Base-by-base conservation (phyloP, 2,113 vertebrate species). In the Calypte anna region DNA sequence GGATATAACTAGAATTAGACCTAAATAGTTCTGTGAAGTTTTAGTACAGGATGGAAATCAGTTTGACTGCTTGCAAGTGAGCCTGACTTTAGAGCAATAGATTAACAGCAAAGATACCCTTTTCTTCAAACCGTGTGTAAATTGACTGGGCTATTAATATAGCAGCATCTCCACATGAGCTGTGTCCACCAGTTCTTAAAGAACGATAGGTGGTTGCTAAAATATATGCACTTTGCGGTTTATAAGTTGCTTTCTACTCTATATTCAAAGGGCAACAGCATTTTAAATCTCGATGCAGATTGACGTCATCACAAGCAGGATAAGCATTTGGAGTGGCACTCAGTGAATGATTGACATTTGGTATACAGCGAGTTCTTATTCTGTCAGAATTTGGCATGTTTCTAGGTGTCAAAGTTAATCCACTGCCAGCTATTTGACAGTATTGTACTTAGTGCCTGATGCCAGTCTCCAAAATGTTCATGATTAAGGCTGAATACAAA, bases 381-480 rank as follows among this genome's bases (percentile, higher is more conserved):
- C 96, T 97, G 95, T 95, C 94, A 96, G 90, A 93, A 94, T 96
- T 2, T 96, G 95, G 96, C 94, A 43, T 97, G 96, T 96, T 96
- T 96, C 88, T 97, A 92, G 88, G 73, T 96, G 97, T 97, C 96
- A 95, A n/a, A 91, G 91, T 95, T 97, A 97, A 97, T 97, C 96
- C 95, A 96, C 94, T 96, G 95, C 96, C 96, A 96, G 91, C 72
- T 96, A 94, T 97, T 93, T 97, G 96, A 97, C 97, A 94, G 69
- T 79, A 82, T 90, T 84, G 93, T 90, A 92, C 74, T 97, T 95
- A 93, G 94, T 84, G 86, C 54, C 6, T 73, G 90, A 92, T 97
- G 94, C 76, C 84, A 95, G 76, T 96, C 86, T 86, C 90, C 92
- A 95, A 95, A 96, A 93, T 54, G 69, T 90, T 94, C 81, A 61